Conservation (phyloP, 23 tunicate species). For the Halocynthia roretzi region DNA sequence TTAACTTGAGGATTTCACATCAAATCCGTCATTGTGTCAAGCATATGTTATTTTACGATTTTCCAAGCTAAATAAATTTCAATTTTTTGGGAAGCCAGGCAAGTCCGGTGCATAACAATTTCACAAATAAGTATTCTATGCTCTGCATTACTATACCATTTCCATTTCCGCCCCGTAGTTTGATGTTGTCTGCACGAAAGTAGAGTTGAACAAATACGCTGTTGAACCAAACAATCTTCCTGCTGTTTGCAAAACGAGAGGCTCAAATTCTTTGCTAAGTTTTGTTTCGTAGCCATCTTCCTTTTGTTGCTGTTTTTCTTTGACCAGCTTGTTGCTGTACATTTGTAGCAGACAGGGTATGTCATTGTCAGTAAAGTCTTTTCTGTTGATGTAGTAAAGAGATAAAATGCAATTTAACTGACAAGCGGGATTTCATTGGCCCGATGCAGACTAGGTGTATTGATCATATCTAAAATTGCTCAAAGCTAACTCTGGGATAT, state of each 20-base stretch:
- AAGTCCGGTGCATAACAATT: too few species aligned
- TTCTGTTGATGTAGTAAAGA: not conserved
- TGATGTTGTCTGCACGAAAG: not conserved
- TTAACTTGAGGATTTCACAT: too few species aligned
- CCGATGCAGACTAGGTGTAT: too few species aligned
- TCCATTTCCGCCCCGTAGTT: conserved; percentile 4
- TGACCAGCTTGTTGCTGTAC: conserved; percentile 3
- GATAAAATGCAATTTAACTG: too few species aligned
- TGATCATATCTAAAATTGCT: too few species aligned
- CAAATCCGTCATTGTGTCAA: too few species aligned
- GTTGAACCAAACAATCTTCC: conserved; percentile 3
- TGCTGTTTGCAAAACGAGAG: conserved; percentile 1
- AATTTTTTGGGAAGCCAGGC: too few species aligned
- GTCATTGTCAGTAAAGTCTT: not conserved
- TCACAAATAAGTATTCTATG: not conserved
- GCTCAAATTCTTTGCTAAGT: not conserved
- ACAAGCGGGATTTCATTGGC: too few species aligned
- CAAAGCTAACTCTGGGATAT: too few species aligned
- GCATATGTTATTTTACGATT: too few species aligned
- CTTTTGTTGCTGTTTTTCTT: not conserved
- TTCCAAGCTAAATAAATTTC: too few species aligned
- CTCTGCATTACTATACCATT: not conserved
- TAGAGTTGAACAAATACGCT: not conserved
- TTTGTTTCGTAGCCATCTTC: not conserved
- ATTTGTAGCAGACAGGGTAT: conserved; percentile 1